A percentile compares a stretch with the other conserved stretches of the same genome.
Conservation (phyloP, 1,140 invertebrate genomes). For the Stegodyphus mimosarum region DNA sequence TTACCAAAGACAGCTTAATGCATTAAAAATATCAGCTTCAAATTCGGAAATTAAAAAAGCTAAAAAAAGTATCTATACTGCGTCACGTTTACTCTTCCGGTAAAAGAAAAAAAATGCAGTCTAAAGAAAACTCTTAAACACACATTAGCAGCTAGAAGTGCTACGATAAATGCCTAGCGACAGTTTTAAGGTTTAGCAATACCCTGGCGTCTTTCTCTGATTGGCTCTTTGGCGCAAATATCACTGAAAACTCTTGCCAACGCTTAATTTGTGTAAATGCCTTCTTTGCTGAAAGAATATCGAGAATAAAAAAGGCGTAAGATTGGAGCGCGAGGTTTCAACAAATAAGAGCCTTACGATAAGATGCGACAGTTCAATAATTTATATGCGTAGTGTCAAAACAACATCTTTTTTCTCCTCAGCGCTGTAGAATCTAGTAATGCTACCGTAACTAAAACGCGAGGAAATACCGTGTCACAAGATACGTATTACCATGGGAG, state of each 20-base stretch:
- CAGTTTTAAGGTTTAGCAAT: constrained; percentile 47
- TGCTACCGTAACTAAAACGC: constrained; percentile 10
- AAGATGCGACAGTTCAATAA: constrained; percentile 48
- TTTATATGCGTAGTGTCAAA: constrained; percentile 44
- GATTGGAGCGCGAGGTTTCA: constrained; percentile 7
- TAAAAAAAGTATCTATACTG: neutral
- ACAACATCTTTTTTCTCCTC: constrained; percentile 22
- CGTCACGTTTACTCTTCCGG: no score
- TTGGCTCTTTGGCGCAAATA: constrained; percentile 36
- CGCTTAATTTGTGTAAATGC: constrained; percentile 58
- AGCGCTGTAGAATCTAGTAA: neutral
- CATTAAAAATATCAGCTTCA: constrained; percentile 12
- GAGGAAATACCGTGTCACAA: constrained; percentile 17
- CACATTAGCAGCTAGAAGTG: constrained; percentile 32
- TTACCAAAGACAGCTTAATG: neutral
- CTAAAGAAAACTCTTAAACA: constrained; percentile 34
- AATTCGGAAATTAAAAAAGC: neutral
- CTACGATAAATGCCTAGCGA: constrained; percentile 19
- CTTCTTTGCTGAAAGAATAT: constrained; percentile 33
- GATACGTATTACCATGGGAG: constrained; percentile 40
- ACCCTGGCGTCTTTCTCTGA: constrained; percentile 26
- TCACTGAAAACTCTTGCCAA: constrained; percentile 1
- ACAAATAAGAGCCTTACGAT: constrained; percentile 29
- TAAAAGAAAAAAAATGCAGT: neutral
- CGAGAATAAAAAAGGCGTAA: neutral